A percentile compares a stretch with the other conserved stretches of the same genome.
Conservation (phyloP, 1,140 invertebrate species). For the Colletes gigas region DNA sequence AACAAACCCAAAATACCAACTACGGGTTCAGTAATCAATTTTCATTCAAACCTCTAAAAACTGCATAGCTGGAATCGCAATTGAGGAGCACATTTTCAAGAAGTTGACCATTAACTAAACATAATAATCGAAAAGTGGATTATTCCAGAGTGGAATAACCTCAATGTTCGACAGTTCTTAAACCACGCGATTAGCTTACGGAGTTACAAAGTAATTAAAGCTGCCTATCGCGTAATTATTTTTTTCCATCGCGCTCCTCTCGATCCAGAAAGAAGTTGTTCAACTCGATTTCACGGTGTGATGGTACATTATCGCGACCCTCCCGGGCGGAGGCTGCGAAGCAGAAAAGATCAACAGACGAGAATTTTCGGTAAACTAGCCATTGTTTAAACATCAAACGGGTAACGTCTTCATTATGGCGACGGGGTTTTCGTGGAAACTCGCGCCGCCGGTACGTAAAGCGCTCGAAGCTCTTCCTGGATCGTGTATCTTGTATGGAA, state of each 20-base stretch:
- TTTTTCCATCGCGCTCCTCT: neutral
- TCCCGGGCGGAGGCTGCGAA: neutral
- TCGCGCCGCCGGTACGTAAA: neutral
- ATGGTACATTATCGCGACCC: neutral
- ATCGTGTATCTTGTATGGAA: constrained; percentile 28
- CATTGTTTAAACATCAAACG: constrained; percentile 10
- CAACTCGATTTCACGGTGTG: neutral
- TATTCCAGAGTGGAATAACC: too few relatives aligned
- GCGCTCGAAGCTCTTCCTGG: constrained; percentile 6
- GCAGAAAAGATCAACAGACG: constrained; percentile 11
- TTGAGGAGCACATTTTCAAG: too few relatives aligned
- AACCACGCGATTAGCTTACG: too few relatives aligned
- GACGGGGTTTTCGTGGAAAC: neutral
- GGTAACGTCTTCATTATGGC: constrained; percentile 24
- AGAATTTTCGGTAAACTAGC: constrained; percentile 1
- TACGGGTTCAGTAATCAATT: too few relatives aligned
- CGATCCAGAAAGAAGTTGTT: neutral
- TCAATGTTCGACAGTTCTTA: too few relatives aligned
- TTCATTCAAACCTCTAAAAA: too few relatives aligned
- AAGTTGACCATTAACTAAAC: too few relatives aligned
- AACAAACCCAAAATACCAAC: too few relatives aligned
- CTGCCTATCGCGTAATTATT: neutral
- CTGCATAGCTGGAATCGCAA: too few relatives aligned
- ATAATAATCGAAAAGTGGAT: too few relatives aligned
- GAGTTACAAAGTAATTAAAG: neutral